Evolutionary conservation across 2,113 vertebrate species (phyloP).

Genomic region (Ammospiza caudacuta): DNA sequence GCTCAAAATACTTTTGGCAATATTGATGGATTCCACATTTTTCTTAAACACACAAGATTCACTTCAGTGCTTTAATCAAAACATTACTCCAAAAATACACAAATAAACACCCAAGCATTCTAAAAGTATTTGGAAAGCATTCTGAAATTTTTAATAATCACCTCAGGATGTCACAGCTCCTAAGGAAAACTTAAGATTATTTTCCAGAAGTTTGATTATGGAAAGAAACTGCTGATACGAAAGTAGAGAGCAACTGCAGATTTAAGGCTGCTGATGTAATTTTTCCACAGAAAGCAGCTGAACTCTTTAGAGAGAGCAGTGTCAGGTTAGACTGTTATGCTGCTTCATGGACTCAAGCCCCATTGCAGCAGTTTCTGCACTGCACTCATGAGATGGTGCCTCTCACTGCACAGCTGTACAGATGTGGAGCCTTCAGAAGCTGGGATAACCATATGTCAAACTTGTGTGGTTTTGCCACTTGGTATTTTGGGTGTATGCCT

Average conservation of each 20-base stretch:
- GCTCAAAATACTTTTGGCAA: background rate
- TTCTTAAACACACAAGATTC: background rate
- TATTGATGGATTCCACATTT: background rate
- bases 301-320: background rate
- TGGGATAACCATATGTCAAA: background rate
- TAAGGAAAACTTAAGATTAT: background rate
- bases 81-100: background rate
- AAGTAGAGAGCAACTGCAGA: background rate
- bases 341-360: background rate
- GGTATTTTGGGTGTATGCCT: background rate
- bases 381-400: background rate
- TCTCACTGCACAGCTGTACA: constrained; percentile 6
- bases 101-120: background rate
- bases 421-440: background rate
- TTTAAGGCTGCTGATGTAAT: background rate
- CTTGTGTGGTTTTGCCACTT: constrained; percentile 37
- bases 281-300: background rate
- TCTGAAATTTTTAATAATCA: background rate
- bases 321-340: background rate
- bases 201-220: background rate
- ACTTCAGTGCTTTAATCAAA: background rate
- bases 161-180: background rate
- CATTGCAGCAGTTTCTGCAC: background rate
- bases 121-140: background rate
- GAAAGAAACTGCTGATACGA: background rate